Evolutionary conservation across 1,140 invertebrate genomes (phyloP), one percentile per base, ranked within the genome.

Genomic region (Aphelinus atriplicis): DNA sequence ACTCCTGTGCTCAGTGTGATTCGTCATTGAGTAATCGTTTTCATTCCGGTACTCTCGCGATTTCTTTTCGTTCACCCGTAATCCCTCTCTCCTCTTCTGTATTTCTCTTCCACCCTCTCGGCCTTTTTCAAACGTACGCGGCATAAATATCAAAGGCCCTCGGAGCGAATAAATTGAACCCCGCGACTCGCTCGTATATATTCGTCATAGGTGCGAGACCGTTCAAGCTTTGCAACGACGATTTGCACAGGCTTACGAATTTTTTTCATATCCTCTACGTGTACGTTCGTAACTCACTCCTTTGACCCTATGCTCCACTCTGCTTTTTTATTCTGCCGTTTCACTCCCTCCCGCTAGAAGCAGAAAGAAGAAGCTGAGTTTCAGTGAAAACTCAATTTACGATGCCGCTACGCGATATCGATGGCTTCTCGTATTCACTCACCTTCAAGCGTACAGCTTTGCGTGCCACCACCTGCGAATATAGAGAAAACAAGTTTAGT

Each of bases 171-270:
- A 77, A 74, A 63, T 75, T 48, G 43, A 58, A 10, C 66, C 47
- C n/a, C 48, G 65, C 47, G 10, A 66, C 48, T 47, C 7, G 65
- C 48, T 47, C 7, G 45, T 43, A 1, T 46, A 7, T 9, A 66
- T 69, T 71, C 76, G 72, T 77, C 71, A 75, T 66, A 4, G 72
- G 7, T 64, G 71, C 46, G 26, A 26, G 26, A 57, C 42, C 64
- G 5, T 61, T 64, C 65, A 7, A 62, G 53, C 61, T 69, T 65
- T 74, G 76, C 68, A 4, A 6, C 51, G 60, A 9, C 47, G 65
- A 65, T 64, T 66, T 53, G 56, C 65, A 55, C 66, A 48, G 56
- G 58, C 50, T 9, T 53, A 53, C 47, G 62, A 69, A 75, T 74
- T 77, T 77, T 77, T 5, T 72, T 74, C 73, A 74, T 26, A 42